Evolutionary conservation across 2,888 invertebrate species (phyloP).

Genomic region (Tetragnatha montana): DNA sequence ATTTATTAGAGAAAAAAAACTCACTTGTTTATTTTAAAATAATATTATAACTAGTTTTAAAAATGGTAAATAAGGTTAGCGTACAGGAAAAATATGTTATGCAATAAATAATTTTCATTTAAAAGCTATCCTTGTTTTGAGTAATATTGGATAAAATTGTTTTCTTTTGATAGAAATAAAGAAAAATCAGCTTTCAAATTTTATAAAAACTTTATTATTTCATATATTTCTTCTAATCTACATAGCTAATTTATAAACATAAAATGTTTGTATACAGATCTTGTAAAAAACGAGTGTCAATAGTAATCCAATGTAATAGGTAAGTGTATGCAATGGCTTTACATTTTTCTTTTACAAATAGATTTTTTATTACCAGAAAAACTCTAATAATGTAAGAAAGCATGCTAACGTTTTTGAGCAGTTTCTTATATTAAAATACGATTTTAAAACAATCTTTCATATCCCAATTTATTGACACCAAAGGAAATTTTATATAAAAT

Average conservation of each 20-base stretch:
- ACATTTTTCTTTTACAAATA: no score
- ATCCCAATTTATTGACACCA: slow-evolving; percentile 7
- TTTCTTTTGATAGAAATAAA: background rate
- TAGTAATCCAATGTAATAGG: background rate
- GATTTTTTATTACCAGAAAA: no score
- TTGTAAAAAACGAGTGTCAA: background rate
- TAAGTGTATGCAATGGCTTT: no score
- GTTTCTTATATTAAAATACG: slow-evolving; percentile 29
- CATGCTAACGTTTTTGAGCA: background rate
- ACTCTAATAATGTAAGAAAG: no score
- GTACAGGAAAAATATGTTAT: no score
- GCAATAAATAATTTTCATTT: no score
- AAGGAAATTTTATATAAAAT: slow-evolving; percentile 6
- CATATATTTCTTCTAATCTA: background rate
- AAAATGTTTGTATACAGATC: slow-evolving; percentile 1
- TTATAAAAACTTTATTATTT: background rate
- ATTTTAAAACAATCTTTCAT: slow-evolving; percentile 4
- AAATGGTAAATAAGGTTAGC: no score
- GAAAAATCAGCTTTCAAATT: background rate
- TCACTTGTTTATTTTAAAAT: no score
- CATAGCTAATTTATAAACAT: background rate
- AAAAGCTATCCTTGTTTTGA: no score
- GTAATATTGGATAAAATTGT: no score
- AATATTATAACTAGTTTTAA: no score
- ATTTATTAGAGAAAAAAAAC: no score